Conservation (phyloP, 2,113 vertebrate species). For the Lasiurus borealis region DNA sequence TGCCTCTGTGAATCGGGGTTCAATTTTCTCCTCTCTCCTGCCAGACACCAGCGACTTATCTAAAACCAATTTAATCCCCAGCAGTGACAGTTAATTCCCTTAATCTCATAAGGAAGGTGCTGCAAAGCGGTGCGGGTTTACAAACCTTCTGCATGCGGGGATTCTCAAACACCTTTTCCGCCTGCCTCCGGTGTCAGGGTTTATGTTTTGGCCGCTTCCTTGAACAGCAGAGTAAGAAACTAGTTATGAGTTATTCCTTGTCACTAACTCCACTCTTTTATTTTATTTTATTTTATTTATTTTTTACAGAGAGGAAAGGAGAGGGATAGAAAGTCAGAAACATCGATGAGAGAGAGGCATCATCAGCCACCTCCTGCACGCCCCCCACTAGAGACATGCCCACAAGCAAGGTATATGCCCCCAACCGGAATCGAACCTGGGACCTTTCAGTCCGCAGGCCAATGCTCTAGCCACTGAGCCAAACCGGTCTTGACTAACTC, state of each 20-base stretch:
- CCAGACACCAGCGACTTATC: background rate
- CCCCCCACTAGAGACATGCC: too few species aligned
- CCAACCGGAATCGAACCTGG: too few species aligned
- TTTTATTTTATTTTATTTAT: too few species aligned
- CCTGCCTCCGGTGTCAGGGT: background rate
- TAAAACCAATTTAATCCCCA: conserved; percentile 1
- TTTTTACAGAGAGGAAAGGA: too few species aligned
- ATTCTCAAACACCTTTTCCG: background rate
- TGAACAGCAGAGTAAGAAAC: conserved; percentile 33
- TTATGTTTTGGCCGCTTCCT: conserved; percentile 24
- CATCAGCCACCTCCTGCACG: too few species aligned
- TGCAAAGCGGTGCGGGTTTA: background rate
- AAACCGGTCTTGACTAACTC: too few species aligned
- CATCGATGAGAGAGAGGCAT: too few species aligned
- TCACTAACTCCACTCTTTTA: conserved; percentile 28
- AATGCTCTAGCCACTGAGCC: too few species aligned
- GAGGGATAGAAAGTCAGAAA: too few species aligned
- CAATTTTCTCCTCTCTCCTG: background rate
- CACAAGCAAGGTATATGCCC: too few species aligned
- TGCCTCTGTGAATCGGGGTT: background rate
- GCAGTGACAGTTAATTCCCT: background rate
- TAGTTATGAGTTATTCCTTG: conserved; percentile 32
- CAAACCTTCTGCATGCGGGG: background rate
- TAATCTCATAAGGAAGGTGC: conserved; percentile 10
- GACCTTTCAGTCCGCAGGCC: too few species aligned